A percentile compares a stretch with the other conserved stretches of the same genome.
These are phyloP conservation scores for Sipha flava DNA, from an alignment of 1,140 invertebrate genomes.

Conservation along the genomic window DNA sequence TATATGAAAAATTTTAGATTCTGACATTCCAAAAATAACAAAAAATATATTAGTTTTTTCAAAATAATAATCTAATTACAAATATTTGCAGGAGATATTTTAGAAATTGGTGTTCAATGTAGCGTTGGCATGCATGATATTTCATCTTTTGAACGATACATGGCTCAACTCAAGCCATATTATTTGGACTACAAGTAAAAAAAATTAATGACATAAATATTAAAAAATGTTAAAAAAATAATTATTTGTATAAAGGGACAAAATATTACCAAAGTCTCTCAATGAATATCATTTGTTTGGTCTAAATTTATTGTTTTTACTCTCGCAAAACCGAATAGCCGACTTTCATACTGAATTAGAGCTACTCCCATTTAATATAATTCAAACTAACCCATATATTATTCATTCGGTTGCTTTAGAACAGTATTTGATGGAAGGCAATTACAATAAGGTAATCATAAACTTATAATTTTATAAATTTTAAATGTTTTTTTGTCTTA, in stretches of 20 bases:
- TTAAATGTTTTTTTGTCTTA: background rate
- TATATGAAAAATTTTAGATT: no score
- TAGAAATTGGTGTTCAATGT: conserved; percentile 94
- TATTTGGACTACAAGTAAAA: conserved; percentile 88
- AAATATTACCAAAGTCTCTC: conserved; percentile 78
- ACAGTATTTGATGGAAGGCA: conserved; percentile 98
- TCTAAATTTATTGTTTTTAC: conserved; percentile 84
- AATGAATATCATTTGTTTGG: conserved; percentile 93
- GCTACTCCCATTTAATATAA: conserved; percentile 81
- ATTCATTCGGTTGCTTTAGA: conserved; percentile 89
- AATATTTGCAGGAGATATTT: conserved; percentile 62
- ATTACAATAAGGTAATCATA: conserved; percentile 80
- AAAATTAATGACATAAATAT: background rate
- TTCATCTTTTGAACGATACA: conserved; percentile 88
- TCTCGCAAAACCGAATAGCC: conserved; percentile 93
- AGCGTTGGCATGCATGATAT: conserved; percentile 86
- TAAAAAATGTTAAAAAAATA: background rate
- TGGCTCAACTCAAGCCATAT: conserved; percentile 94
- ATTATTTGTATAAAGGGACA: conserved; percentile 49
- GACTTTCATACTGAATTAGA: no score
- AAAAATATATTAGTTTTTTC: no score
- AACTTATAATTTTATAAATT: no score
- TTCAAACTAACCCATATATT: conserved; percentile 90
- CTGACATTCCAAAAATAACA: no score
- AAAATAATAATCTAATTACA: no score